Percentiles rank a stretch among this genome's conserved stretches.
phyloP scores from a whole-genome alignment of 2,888 invertebrate species.

The Pyrrhosoma nymphula region DNA sequence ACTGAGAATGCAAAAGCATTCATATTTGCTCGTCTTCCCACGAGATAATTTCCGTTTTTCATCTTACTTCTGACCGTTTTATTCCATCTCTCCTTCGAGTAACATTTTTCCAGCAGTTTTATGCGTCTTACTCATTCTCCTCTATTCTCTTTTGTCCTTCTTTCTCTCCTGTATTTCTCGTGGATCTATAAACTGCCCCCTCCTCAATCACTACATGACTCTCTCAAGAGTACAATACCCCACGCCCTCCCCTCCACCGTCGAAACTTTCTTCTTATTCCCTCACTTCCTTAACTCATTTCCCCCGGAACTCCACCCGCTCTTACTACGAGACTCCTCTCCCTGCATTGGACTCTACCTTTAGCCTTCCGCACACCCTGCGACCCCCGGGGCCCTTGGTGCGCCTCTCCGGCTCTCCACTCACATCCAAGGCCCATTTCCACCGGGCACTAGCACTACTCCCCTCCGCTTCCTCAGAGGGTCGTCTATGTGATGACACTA shows the following conservation, averaged over 20 bases:
- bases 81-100: neutral
- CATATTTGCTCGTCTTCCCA: too few relatives aligned
- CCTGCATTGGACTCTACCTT: neutral
- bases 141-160: neutral
- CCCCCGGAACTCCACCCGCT: neutral
- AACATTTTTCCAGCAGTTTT: neutral
- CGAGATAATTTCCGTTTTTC: too few relatives aligned
- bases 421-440: conserved; percentile 55
- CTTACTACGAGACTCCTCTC: neutral
- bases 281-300: neutral
- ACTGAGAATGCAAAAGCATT: too few relatives aligned
- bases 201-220: neutral
- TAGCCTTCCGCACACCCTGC: neutral
- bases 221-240: neutral
- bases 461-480: conserved; percentile 62
- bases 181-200: neutral
- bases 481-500: conserved; percentile 66
- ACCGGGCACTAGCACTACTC: conserved; percentile 41
- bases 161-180: neutral
- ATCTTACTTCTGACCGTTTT: neutral
- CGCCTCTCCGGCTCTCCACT: neutral
- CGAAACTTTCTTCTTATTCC: conserved; percentile 21
- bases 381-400: neutral
- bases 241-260: neutral
- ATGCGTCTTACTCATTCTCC: neutral